A percentile compares a stretch with the other conserved stretches of the same genome.
phyloP scores from a whole-genome alignment of 2,888 invertebrate species.

The Clanis bilineata region DNA sequence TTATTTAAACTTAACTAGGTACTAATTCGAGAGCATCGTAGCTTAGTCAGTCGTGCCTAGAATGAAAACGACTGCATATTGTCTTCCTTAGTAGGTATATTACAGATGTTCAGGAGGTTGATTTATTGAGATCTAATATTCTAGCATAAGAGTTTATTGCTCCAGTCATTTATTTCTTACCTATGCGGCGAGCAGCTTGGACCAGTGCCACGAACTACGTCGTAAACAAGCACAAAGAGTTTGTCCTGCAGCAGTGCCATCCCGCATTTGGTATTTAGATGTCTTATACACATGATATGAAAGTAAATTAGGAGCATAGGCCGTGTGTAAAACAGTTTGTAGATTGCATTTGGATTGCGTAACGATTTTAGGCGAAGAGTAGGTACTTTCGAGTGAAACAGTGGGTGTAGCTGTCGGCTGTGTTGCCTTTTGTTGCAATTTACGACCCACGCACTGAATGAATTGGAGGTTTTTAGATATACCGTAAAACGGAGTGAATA shows the following conservation, averaged over 20 bases:
- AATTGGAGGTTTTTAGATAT: not conserved
- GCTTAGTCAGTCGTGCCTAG: not conserved
- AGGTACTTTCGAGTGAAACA: not conserved
- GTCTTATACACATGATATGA: too few relatives aligned
- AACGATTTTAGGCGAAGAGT: not conserved
- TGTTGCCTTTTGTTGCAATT: not conserved
- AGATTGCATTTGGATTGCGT: not conserved
- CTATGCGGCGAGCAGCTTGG: not conserved
- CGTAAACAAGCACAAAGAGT: not conserved
- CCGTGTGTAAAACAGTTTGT: not conserved
- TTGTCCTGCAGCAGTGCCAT: constrained; percentile 5
- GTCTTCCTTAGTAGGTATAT: too few relatives aligned
- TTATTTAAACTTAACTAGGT: constrained; percentile 11
- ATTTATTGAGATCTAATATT: not conserved
- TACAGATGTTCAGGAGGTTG: too few relatives aligned
- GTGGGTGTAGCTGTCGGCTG: not conserved
- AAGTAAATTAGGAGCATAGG: not conserved
- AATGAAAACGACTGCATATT: not conserved
- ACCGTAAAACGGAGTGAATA: too few relatives aligned
- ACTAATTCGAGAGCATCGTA: constrained; percentile 6
- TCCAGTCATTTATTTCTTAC: constrained; percentile 1
- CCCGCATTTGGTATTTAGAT: not conserved
- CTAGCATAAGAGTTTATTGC: not conserved
- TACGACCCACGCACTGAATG: not conserved
- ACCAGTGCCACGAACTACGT: not conserved